These are phyloP conservation scores for Enteromius unitaeniatus DNA, from an alignment of 2,797 vertebrate genomes.

Conservation along the genomic window DNA sequence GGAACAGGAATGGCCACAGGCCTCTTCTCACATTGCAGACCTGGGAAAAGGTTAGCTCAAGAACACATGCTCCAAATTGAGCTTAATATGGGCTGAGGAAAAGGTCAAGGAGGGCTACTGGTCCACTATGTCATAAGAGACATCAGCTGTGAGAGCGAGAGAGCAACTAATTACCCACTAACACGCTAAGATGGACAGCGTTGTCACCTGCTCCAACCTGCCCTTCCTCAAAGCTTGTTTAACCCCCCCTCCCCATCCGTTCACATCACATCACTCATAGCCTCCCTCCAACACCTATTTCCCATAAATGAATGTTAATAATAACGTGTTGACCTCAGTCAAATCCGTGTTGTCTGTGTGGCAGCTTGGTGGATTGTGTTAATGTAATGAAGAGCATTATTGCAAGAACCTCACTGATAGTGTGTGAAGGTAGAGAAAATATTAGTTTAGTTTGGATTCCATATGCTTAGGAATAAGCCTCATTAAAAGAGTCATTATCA, in stretches of 20 bases:
- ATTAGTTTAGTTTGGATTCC: not conserved
- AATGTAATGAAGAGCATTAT: not conserved
- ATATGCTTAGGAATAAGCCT: slow-evolving; percentile 15
- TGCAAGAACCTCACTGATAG: slow-evolving; percentile 1
- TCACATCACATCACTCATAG: slow-evolving; percentile 23
- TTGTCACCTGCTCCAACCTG: slow-evolving; percentile 42
- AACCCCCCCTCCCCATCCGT: not conserved
- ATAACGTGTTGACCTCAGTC: slow-evolving; percentile 16
- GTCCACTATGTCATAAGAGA: slow-evolving; percentile 52
- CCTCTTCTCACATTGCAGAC: slow-evolving; percentile 29
- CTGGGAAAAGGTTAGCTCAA: slow-evolving; percentile 62
- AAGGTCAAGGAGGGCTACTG: slow-evolving; percentile 68
- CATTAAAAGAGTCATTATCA: slow-evolving; percentile 35
- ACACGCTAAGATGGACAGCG: slow-evolving; percentile 54
- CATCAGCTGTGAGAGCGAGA: slow-evolving; percentile 34
- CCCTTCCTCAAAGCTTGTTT: slow-evolving; percentile 13
- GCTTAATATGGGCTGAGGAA: slow-evolving; percentile 58
- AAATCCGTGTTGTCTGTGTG: not conserved
- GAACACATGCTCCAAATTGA: slow-evolving; percentile 52
- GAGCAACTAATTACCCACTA: slow-evolving; percentile 63
- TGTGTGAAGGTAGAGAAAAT: slow-evolving; percentile 21
- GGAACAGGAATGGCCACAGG: slow-evolving; percentile 54
- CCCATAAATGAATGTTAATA: slow-evolving; percentile 22
- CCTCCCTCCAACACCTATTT: not conserved
- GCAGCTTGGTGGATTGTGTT: not conserved